Percentiles rank a stretch among this genome's conserved stretches.
These are phyloP conservation scores for Scophthalmus maximus DNA, from an alignment of 2,113 vertebrate genomes.

Conservation along the genomic window DNA sequence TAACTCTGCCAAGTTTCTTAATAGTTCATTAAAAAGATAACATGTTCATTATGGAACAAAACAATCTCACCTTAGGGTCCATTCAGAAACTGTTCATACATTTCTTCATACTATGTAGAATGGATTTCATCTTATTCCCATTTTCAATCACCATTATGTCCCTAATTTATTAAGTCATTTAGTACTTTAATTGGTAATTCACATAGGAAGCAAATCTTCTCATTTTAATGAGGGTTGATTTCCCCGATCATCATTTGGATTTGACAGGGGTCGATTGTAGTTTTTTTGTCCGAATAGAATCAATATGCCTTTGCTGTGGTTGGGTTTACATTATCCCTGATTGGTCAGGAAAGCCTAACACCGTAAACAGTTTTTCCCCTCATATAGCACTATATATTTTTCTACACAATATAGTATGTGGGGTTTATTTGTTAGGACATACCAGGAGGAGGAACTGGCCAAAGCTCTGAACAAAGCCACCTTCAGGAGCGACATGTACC, in stretches of 20 bases:
- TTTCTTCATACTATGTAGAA: neutral
- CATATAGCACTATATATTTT: neutral
- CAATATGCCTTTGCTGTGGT: neutral
- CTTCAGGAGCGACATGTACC: constrained; percentile 83
- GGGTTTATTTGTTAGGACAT: constrained; percentile 76
- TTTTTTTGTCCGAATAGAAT: no score
- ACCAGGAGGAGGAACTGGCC: constrained; percentile 83
- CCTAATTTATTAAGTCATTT: neutral
- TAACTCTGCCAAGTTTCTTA: no score
- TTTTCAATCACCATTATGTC: neutral
- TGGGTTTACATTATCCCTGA: no score
- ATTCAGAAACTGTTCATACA: neutral
- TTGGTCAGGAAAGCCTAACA: neutral
- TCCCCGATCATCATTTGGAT: neutral
- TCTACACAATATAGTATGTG: neutral
- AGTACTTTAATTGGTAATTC: neutral
- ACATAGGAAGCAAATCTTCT: neutral
- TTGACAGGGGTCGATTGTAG: neutral
- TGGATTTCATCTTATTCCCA: neutral
- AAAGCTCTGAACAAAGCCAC: constrained; percentile 69
- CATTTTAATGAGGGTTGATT: neutral
- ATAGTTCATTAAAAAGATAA: no score
- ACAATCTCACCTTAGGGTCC: neutral
- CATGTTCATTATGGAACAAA: no score
- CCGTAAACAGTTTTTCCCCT: neutral